phyloP scores from a whole-genome alignment of 1,140 invertebrate species.

The Lucilia cuprina region DNA sequence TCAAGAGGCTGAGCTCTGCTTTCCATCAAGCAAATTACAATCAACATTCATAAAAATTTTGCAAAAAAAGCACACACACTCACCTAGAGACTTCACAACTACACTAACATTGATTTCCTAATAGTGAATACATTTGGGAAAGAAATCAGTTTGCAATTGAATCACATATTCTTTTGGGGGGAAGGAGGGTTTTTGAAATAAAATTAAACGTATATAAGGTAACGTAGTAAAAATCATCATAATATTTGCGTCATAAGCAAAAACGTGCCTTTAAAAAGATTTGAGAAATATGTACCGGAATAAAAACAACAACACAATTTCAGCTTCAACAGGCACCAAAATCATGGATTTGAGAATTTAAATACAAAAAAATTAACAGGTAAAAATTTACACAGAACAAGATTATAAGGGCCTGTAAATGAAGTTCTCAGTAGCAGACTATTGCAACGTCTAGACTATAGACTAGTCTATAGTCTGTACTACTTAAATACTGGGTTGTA shows the following conservation, averaged over 20 bases:
- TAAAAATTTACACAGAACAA: not conserved
- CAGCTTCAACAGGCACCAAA: slow-evolving; percentile 21
- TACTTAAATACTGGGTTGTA: too few species aligned
- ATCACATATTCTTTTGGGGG: too few species aligned
- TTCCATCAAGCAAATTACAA: not conserved
- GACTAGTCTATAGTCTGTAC: too few species aligned
- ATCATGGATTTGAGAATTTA: not conserved
- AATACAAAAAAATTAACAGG: not conserved
- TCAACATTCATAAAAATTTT: not conserved
- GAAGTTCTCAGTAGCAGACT: too few species aligned
- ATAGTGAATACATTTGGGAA: not conserved
- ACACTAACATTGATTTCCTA: not conserved
- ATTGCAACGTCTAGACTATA: too few species aligned
- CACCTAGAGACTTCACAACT: too few species aligned
- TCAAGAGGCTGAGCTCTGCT: not conserved
- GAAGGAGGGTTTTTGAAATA: not conserved
- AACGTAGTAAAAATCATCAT: not conserved
- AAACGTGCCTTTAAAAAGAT: not conserved
- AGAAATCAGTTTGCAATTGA: not conserved
- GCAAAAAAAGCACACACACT: too few species aligned
- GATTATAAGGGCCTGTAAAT: not conserved
- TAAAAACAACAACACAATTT: slow-evolving; percentile 1
- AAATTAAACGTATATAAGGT: not conserved
- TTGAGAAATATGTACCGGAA: not conserved
- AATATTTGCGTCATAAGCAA: slow-evolving; percentile 4